Evolutionary conservation across 2,797 vertebrate species (phyloP), one percentile per base, ranked within the genome.

Genomic region (Bradypus variegatus): DNA sequence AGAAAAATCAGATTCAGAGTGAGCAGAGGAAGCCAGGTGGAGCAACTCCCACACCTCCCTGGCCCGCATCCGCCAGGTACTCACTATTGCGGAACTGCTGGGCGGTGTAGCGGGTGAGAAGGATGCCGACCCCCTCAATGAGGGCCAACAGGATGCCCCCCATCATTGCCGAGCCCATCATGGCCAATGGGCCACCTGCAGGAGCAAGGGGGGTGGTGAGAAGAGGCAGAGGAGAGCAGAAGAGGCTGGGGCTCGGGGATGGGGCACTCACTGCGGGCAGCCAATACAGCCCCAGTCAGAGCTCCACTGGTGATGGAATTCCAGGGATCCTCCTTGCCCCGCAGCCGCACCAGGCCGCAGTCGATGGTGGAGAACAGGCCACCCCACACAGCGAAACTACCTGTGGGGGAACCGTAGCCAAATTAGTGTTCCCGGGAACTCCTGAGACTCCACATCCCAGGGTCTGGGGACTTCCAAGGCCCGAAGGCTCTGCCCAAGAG

Each of bases 81-180:
- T 98, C 95, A 99, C 98, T 96, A 90, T 98, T 98, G 95, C 98
- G 98, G 96, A 98, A 99, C 93, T 99, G 98, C 92, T 98, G 98
- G 7, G 98, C 98, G 5, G 98, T 98, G 94, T 98, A 98, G 97
- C 98, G 98, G 80, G 98, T 99, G 13, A 99, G 97, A n/a, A 99
- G 97, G 94, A 99, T 98, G n/a, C 98, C 98, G 48, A 98, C 97
- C 2, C 98, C 98, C 94, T 99, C 98, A 15, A 99, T 98, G 41
- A 99, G 97, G 65, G 98, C 98, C 38, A 99, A 96, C 36, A 99
- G 97, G 80, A 96, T 98, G 95, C 64, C 98, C 1, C 98, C 98
- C 98, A 99, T 98, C 98, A 98, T 98, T 8, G 98, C 98, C 1
- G 98, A 99, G 73, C 98, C 98, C 93, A 98, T 96, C 98, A 99